Evolutionary conservation across 2,888 invertebrate species (phyloP).

Genomic region (Xanthorhoe designata): DNA sequence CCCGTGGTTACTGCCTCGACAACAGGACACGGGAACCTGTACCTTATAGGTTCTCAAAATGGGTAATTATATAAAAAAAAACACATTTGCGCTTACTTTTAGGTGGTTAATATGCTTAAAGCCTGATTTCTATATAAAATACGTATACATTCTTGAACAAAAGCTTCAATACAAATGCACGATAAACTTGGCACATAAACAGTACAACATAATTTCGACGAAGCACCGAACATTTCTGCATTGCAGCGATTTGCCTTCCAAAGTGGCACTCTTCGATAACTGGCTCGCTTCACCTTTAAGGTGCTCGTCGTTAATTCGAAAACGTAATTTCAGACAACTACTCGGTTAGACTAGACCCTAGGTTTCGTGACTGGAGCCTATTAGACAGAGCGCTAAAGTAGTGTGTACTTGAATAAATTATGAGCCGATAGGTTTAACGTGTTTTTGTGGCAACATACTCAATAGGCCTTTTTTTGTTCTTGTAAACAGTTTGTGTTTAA

Average conservation of each 20-base stretch:
- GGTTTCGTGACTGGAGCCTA: slow-evolving; percentile 39
- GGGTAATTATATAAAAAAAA: too few species aligned
- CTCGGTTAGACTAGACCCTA: slow-evolving; percentile 24
- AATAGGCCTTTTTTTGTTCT: slow-evolving; percentile 23
- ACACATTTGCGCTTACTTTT: neutral
- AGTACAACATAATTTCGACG: slow-evolving; percentile 27
- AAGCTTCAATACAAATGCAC: slow-evolving; percentile 12
- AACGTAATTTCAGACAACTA: slow-evolving; percentile 42
- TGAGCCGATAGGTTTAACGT: slow-evolving; percentile 33
- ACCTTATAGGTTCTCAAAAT: too few species aligned
- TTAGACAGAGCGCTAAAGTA: slow-evolving; percentile 38
- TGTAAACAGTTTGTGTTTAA: slow-evolving; percentile 12
- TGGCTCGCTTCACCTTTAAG: slow-evolving; percentile 33
- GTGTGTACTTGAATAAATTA: slow-evolving; percentile 41
- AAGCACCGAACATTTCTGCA: slow-evolving; percentile 31
- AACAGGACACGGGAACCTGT: too few species aligned
- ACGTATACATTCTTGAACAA: neutral
- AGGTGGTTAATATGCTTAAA: neutral
- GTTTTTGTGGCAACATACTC: slow-evolving; percentile 33
- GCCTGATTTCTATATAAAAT: neutral
- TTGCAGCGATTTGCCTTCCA: slow-evolving; percentile 35
- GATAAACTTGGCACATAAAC: slow-evolving; percentile 13
- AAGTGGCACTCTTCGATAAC: slow-evolving; percentile 40
- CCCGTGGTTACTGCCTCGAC: too few species aligned
- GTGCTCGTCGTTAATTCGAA: slow-evolving; percentile 39